Percentiles rank a stretch among this genome's conserved stretches.
These are phyloP conservation scores for Agrilus planipennis DNA, from an alignment of 1,140 invertebrate species.

Conservation along the genomic window DNA sequence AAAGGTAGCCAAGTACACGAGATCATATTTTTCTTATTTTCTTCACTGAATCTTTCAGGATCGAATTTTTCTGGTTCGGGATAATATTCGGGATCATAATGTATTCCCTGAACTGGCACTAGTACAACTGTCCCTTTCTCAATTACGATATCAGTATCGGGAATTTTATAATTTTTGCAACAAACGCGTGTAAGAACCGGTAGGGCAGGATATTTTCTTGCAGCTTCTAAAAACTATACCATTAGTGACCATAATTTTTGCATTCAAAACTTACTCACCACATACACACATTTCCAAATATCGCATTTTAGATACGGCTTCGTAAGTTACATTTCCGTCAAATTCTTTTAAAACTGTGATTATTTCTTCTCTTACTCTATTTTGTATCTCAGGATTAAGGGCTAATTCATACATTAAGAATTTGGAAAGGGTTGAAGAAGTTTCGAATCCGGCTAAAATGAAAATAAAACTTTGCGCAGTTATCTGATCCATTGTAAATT, in stretches of 20 bases:
- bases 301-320: constrained; percentile 42
- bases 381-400: constrained; percentile 34
- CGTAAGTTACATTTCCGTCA: constrained; percentile 40
- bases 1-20: too few species aligned
- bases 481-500: constrained; percentile 12
- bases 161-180: constrained; percentile 38
- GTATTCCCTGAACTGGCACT: constrained; percentile 43
- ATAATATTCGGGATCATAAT: too few species aligned
- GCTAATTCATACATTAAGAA: constrained; percentile 38
- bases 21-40: too few species aligned
- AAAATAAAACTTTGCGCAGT: constrained; percentile 18
- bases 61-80: too few species aligned
- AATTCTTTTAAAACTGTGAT: constrained; percentile 33
- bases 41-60: constrained; percentile 47
- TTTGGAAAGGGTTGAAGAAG: constrained; percentile 33
- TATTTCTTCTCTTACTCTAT: constrained; percentile 35
- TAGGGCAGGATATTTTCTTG: background rate
- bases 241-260: too few species aligned
- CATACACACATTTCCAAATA: constrained; percentile 35
- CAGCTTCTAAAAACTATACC: constrained; percentile 6
- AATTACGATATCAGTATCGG: constrained; percentile 39
- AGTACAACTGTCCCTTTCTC: constrained; percentile 41
- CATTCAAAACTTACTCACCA: too few species aligned
- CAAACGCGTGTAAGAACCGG: constrained; percentile 29
- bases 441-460: constrained; percentile 39